phyloP scores from a whole-genome alignment of 2,113 vertebrate genomes.

The Cheirogaleus medius region DNA sequence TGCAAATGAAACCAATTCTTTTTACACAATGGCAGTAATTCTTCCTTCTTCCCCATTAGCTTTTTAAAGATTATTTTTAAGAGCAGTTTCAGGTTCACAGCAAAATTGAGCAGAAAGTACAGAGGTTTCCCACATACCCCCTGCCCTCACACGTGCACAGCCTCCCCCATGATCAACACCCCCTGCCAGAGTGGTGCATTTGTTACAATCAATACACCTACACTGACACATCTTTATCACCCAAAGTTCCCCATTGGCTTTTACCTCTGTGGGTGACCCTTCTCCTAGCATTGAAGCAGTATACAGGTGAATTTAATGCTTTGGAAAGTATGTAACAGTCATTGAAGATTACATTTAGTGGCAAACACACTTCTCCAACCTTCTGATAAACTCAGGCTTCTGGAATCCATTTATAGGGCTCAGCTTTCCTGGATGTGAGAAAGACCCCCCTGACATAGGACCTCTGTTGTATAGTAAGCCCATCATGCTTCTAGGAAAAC shows the following conservation, averaged over 20 bases:
- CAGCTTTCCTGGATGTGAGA: neutral
- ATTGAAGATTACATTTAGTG: neutral
- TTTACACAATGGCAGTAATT: neutral
- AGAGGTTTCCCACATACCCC: neutral
- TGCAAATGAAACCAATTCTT: neutral
- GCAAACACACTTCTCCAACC: neutral
- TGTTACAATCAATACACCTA: neutral
- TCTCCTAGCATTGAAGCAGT: neutral
- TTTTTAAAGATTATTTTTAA: neutral
- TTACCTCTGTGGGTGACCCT: neutral
- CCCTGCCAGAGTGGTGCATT: neutral
- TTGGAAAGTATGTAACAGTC: neutral
- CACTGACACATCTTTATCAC: neutral
- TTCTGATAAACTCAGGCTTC: neutral
- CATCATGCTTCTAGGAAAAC: neutral
- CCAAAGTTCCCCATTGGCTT: neutral
- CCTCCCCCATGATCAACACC: too few relatives aligned
- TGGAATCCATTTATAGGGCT: neutral
- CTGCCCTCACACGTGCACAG: rapidly evolving
- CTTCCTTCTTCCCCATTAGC: neutral
- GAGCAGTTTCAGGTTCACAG: neutral
- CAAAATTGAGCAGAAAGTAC: neutral
- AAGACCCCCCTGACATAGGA: neutral
- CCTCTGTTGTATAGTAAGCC: neutral
- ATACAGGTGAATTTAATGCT: neutral